Percentiles rank a stretch among this genome's conserved stretches.
phyloP scores from a whole-genome alignment of 2,113 vertebrate genomes.

The Gnathonemus echidnorhynchus region DNA sequence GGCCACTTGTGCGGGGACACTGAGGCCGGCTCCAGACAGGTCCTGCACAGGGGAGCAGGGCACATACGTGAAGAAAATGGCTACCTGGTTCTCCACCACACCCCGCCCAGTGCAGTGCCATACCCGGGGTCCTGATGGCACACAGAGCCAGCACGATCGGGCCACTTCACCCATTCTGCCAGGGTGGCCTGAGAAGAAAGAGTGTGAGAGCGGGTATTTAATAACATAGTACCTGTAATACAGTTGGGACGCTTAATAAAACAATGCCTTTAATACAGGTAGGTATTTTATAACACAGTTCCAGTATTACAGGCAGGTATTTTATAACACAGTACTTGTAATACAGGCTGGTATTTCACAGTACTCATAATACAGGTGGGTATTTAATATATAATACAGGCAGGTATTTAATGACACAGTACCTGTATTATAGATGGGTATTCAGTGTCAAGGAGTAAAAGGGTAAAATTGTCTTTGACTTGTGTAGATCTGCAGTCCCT shows the following conservation, averaged over 20 bases:
- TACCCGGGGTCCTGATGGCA: constrained; percentile 97
- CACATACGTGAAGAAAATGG: not conserved
- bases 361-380: not conserved
- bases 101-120: not conserved
- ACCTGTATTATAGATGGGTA: not conserved
- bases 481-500: not conserved
- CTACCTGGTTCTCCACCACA: not conserved
- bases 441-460: not conserved
- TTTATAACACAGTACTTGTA: not conserved
- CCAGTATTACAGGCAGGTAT: too few relatives aligned
- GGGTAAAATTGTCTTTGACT: not conserved
- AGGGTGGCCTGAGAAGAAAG: constrained; percentile 72
- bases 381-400: not conserved
- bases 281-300: too few relatives aligned
- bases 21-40: constrained; percentile 89
- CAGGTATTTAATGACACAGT: not conserved
- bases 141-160: constrained; percentile 81
- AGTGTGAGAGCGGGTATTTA: constrained; percentile 10
- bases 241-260: not conserved
- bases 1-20: constrained; percentile 91
- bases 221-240: not conserved
- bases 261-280: not conserved
- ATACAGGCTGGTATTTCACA: not conserved
- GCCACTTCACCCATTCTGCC: constrained; percentile 97
- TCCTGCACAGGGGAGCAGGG: constrained; percentile 55